A percentile compares a stretch with the other conserved stretches of the same genome.
These are phyloP conservation scores for Pherbina coryleti DNA, from an alignment of 2,888 invertebrate genomes.

Conservation along the genomic window DNA sequence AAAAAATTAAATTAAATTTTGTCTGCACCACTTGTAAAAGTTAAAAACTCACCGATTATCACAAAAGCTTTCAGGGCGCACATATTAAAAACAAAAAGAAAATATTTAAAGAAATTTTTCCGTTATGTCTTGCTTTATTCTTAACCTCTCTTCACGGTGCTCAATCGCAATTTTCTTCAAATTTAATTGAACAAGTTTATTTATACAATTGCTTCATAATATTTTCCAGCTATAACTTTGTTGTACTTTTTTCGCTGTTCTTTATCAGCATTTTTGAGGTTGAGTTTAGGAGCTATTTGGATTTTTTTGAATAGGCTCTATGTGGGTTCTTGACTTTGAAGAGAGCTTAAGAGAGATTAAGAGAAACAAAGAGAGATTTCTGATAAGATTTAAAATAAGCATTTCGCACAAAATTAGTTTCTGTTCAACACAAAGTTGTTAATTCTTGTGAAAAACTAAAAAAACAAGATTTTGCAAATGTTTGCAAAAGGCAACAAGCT, in stretches of 20 bases:
- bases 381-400: too few species aligned
- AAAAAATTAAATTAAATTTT: not conserved
- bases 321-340: not conserved
- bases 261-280: not conserved
- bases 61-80: not conserved
- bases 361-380: not conserved
- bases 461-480: not conserved
- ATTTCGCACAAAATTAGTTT: conserved; percentile 21
- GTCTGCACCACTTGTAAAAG: not conserved
- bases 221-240: not conserved
- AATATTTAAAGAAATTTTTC: too few species aligned
- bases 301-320: not conserved
- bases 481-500: too few species aligned
- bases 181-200: conserved; percentile 9
- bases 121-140: not conserved
- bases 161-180: not conserved
- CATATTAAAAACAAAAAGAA: not conserved
- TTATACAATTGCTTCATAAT: conserved; percentile 12
- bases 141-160: not conserved
- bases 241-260: too few species aligned
- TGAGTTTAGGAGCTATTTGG: not conserved
- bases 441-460: not conserved
- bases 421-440: not conserved
- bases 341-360: not conserved
- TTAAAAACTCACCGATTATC: not conserved